These are phyloP conservation scores for Onchidella celtica DNA, from an alignment of 2,888 invertebrate genomes.

Conservation along the genomic window DNA sequence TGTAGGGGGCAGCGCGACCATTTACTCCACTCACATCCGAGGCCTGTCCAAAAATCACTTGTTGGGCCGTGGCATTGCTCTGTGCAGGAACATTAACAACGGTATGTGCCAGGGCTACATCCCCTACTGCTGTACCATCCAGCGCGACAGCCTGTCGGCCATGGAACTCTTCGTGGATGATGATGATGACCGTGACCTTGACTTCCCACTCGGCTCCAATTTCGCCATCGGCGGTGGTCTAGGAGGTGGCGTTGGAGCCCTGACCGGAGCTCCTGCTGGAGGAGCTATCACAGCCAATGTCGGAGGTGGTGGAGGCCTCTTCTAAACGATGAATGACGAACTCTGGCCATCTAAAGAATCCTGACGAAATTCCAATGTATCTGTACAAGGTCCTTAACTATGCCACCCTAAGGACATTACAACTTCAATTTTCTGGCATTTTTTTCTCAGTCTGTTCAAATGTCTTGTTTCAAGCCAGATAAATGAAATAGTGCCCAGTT, in stretches of 20 bases:
- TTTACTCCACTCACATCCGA: slow-evolving; percentile 35
- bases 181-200: neutral
- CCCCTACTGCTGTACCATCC: slow-evolving; percentile 39
- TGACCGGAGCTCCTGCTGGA: neutral
- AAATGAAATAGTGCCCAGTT: no score
- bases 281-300: neutral
- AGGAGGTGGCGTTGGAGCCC: neutral
- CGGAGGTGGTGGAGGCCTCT: neutral
- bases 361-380: no score
- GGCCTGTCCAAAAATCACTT: slow-evolving; percentile 28
- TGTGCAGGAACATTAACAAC: slow-evolving; percentile 8
- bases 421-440: no score
- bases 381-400: no score
- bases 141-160: slow-evolving; percentile 32
- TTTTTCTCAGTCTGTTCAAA: no score
- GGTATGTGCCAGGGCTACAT: slow-evolving; percentile 27
- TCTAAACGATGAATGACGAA: no score
- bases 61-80: slow-evolving; percentile 23
- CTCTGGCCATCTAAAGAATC: no score
- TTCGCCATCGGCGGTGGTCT: neutral
- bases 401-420: no score
- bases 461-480: no score
- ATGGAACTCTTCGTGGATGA: slow-evolving; percentile 29
- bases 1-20: slow-evolving; percentile 19
- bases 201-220: neutral